Percentiles rank a stretch among this genome's conserved stretches.
Evolutionary conservation across 2,888 invertebrate species (phyloP).

Genomic region (Bugulina stolonifera): DNA sequence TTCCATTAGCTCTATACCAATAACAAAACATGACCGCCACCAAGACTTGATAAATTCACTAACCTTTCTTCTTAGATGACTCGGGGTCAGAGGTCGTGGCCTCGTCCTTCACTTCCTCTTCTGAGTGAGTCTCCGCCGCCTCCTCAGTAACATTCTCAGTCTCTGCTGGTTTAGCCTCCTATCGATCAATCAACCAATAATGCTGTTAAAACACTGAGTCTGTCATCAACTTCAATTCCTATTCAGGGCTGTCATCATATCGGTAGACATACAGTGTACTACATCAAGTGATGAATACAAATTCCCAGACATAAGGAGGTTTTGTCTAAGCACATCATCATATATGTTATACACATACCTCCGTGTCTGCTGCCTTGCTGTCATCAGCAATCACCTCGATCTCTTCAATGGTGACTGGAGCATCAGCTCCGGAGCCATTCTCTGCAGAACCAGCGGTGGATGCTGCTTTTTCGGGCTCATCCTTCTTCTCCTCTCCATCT

Average conservation of each 20-base stretch:
- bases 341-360: too few species aligned
- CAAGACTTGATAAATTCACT: neutral
- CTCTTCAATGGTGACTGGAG: constrained; percentile 14
- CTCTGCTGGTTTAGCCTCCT: neutral
- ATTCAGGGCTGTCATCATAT: too few species aligned
- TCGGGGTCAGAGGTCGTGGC: constrained; percentile 13
- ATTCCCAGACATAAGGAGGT: too few species aligned
- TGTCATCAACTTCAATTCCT: too few species aligned
- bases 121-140: neutral
- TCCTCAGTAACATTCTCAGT: constrained; percentile 7
- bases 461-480: constrained; percentile 29
- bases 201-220: too few species aligned
- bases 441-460: constrained; percentile 16
- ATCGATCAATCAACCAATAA: too few species aligned
- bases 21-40: too few species aligned
- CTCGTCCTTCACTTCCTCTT: constrained; percentile 16
- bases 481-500: constrained; percentile 28
- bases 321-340: too few species aligned
- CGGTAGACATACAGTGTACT: too few species aligned
- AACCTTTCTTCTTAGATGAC: constrained; percentile 11
- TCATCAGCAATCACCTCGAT: neutral
- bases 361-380: neutral
- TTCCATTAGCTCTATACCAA: too few species aligned
- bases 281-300: too few species aligned
- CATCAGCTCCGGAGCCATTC: constrained; percentile 15